phyloP scores from a whole-genome alignment of 2,888 invertebrate genomes.

The Caenorhabditis imperialis region DNA sequence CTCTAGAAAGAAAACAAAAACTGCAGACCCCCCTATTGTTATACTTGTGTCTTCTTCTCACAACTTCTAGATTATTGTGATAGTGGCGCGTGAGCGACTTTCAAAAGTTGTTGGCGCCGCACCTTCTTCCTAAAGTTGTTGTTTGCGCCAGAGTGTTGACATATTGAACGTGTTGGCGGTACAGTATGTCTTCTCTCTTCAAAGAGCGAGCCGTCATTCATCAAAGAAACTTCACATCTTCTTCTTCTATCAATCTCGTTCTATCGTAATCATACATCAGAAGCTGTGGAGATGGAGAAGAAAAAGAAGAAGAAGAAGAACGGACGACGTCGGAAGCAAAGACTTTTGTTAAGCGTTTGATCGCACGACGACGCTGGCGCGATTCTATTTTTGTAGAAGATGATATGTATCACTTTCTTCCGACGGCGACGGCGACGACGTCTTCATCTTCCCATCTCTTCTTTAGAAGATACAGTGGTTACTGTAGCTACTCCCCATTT shows the following conservation, averaged over 20 bases:
- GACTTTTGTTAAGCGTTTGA: slow-evolving; percentile 52
- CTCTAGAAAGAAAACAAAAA: too few relatives aligned
- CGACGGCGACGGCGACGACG: neutral
- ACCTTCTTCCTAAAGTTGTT: too few relatives aligned
- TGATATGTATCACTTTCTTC: slow-evolving; percentile 41
- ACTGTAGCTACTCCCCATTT: too few relatives aligned
- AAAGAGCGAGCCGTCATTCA: slow-evolving; percentile 47
- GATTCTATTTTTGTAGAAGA: slow-evolving; percentile 26
- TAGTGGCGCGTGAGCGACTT: too few relatives aligned
- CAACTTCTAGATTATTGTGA: too few relatives aligned
- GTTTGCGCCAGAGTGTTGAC: too few relatives aligned
- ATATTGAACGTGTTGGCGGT: slow-evolving; percentile 30
- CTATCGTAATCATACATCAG: slow-evolving; percentile 48
- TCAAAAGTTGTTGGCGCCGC: too few relatives aligned
- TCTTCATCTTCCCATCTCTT: slow-evolving; percentile 27
- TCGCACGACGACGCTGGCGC: slow-evolving; percentile 15
- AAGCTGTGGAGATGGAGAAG: neutral
- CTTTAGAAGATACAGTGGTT: slow-evolving; percentile 31
- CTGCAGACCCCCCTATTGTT: too few relatives aligned
- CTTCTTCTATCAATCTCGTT: slow-evolving; percentile 30
- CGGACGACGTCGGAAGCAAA: slow-evolving; percentile 8
- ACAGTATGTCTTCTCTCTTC: slow-evolving; percentile 22
- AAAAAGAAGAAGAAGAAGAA: slow-evolving; percentile 21
- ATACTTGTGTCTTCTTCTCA: too few relatives aligned
- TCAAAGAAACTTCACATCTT: slow-evolving; percentile 39